phyloP scores from a whole-genome alignment of 2,888 invertebrate genomes.

The Tenthredo notha region DNA sequence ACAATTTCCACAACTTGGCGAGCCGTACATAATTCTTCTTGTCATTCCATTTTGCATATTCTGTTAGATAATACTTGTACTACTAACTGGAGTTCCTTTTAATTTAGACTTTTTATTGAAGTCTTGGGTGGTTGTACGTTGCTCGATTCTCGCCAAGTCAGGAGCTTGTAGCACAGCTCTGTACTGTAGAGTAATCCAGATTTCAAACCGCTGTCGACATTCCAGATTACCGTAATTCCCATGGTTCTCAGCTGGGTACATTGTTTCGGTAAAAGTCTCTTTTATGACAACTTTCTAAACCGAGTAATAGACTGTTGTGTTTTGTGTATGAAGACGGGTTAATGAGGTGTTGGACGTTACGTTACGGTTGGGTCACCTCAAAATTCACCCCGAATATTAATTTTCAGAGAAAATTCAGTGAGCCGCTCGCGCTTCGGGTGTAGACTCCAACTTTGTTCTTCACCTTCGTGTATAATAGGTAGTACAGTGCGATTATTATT shows the following conservation, averaged over 20 bases:
- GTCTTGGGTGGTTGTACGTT: not conserved
- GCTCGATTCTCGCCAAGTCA: not conserved
- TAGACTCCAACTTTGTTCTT: not conserved
- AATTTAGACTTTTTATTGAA: not conserved
- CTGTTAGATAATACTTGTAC: not conserved
- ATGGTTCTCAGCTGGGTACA: constrained; percentile 7
- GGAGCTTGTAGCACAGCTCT: not conserved
- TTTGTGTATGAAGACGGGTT: not conserved
- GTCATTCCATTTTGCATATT: not conserved
- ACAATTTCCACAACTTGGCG: not conserved
- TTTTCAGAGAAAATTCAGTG: not conserved
- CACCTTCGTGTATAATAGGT: constrained; percentile 7
- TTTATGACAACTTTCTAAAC: constrained; percentile 41
- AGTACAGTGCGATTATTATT: constrained; percentile 8
- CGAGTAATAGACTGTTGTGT: not conserved
- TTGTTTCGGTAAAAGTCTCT: constrained; percentile 38
- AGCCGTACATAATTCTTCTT: not conserved
- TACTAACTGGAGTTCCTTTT: not conserved
- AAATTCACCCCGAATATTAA: not conserved
- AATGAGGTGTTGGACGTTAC: not conserved
- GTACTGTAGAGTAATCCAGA: constrained; percentile 1
- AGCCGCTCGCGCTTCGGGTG: not conserved
- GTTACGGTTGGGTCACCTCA: not conserved
- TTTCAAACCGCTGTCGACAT: constrained; percentile 32
- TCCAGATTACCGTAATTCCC: constrained; percentile 31